Evolutionary conservation across 2,113 vertebrate genomes (phyloP), one percentile per base, ranked within the genome.

Genomic region (Lontra canadensis): DNA sequence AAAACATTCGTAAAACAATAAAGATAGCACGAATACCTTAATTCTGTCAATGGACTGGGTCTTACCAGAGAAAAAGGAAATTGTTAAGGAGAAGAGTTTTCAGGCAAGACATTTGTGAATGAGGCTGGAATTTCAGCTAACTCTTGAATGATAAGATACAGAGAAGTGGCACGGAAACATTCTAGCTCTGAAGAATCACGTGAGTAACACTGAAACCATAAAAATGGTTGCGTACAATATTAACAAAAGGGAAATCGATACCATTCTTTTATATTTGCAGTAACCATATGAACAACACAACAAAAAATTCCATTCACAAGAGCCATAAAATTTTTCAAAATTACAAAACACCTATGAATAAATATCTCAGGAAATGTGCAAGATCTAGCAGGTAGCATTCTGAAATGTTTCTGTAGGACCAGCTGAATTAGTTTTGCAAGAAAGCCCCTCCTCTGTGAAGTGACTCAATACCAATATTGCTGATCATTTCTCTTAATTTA

Each of bases 51-150:
- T 0, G 73, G 25, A 34, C 7, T 26, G 1, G 39, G 17, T 61
- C 71, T 52, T 94, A 65, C 81, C 12, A 82, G 36, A 95, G 47
- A 63, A 88, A 52, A 79, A 31, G 36, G 36, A 93, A 73, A 47
- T 5, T 7, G n/a, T 44, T 76, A 85, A 86, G 31, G 31, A 67
- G 57, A 49, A 3, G 29, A 63, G 10, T 82, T 61, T 93, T 80
- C 44, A 36, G 26, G 11, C 8, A 71, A 67, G 21, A 65, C 31
- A 21, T 36, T 15, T 17, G 26, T n/a, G 44, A 61, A 44, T 31
- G 42, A 55, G 39, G 11, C 7, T 2, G 49, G n/a, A 20, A 52
- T 31, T 73, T 39, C 36, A 55, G 13, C 18, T 26, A 39, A 26
- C 14, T n/a, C 3, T 7, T 26, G 20, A 76, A 74, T 18, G 73